Percentiles rank a stretch among this genome's conserved stretches.
phyloP scores from a whole-genome alignment of 2,888 invertebrate genomes.

The Myopa testacea region DNA sequence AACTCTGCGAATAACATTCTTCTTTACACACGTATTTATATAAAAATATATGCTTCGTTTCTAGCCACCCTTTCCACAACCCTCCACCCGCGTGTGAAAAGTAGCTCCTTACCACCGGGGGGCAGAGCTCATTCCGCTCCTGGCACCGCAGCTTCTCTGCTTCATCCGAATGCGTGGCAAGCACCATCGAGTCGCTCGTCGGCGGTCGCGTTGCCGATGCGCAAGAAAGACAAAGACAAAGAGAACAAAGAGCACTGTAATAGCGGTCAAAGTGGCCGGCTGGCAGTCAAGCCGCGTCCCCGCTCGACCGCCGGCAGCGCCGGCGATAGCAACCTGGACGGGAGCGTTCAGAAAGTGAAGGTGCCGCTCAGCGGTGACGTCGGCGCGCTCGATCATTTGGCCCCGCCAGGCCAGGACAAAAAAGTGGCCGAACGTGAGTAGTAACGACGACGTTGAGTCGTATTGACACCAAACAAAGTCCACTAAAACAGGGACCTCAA shows the following conservation, averaged over 20 bases:
- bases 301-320: slow-evolving; percentile 50
- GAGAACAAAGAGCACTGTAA: slow-evolving; percentile 51
- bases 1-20: neutral
- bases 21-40: slow-evolving; percentile 13
- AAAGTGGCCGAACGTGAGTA: slow-evolving; percentile 69
- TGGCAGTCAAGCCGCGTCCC: slow-evolving; percentile 50
- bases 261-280: slow-evolving; percentile 56
- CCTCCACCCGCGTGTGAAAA: slow-evolving; percentile 78
- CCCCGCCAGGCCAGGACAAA: slow-evolving; percentile 66
- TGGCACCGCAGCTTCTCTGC: slow-evolving; percentile 53
- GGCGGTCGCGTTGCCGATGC: slow-evolving; percentile 55
- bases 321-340: slow-evolving; percentile 11
- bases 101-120: slow-evolving; percentile 73
- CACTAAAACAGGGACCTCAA: neutral
- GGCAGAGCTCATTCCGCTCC: slow-evolving; percentile 65
- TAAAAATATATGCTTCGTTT: slow-evolving; percentile 60
- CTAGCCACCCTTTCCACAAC: slow-evolving; percentile 82
- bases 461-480: neutral
- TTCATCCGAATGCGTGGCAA: slow-evolving; percentile 62
- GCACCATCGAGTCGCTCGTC: slow-evolving; percentile 55
- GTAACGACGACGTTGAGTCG: neutral
- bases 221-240: slow-evolving; percentile 66
- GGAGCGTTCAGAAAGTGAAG: slow-evolving; percentile 8
- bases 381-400: slow-evolving; percentile 57
- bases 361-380: slow-evolving; percentile 34